Percentiles rank a stretch among this genome's conserved stretches.
phyloP scores from a whole-genome alignment of 2,888 invertebrate species.

The Rhaphigaster nebulosa region DNA sequence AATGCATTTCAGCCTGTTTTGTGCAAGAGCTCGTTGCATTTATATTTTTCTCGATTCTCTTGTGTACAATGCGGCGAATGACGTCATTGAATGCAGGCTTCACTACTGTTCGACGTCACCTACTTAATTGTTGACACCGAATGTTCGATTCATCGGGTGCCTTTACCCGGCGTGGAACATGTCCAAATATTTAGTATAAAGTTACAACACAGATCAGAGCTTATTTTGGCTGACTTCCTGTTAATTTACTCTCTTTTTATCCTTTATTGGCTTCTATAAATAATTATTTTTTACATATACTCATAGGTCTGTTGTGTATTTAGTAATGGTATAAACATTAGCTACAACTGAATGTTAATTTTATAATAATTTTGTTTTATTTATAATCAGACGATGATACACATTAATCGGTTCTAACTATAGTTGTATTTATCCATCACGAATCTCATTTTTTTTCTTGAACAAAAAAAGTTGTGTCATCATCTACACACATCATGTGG shows the following conservation, averaged over 20 bases:
- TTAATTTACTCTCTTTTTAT: neutral
- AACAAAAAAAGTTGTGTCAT: no score
- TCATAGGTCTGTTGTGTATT: no score
- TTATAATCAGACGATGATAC: no score
- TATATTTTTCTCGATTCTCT: neutral
- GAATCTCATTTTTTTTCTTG: no score
- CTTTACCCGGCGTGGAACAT: neutral
- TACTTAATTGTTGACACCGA: neutral
- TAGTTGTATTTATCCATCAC: no score
- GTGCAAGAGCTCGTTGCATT: neutral
- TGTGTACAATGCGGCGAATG: neutral
- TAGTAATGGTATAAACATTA: no score
- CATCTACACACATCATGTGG: neutral
- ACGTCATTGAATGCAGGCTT: constrained; percentile 4
- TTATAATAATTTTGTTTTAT: no score
- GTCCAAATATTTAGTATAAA: neutral
- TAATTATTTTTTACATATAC: neutral
- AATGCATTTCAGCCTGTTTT: neutral
- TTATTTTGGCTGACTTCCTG: constrained; percentile 7
- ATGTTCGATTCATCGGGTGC: neutral
- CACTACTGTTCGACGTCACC: neutral
- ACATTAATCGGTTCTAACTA: no score
- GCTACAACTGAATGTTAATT: no score
- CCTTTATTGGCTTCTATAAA: neutral
- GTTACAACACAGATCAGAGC: neutral